These are phyloP conservation scores for Argyrosomus japonicus DNA, from an alignment of 2,113 vertebrate genomes.

Conservation along the genomic window DNA sequence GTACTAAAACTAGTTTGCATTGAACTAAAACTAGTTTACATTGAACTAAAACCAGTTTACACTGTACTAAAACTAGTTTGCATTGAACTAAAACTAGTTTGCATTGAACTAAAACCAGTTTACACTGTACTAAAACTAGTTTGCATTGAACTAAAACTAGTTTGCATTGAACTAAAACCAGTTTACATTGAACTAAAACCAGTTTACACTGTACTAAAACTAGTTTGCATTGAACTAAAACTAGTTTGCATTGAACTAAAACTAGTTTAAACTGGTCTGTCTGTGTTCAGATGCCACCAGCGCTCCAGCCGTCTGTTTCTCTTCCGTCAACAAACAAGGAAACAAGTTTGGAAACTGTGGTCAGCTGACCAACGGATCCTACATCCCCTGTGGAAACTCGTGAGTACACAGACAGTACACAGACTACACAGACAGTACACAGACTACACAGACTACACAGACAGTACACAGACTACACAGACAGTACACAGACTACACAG, in stretches of 20 bases:
- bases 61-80: too few relatives aligned
- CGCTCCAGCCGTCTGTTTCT: slow-evolving; percentile 85
- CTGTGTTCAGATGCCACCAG: slow-evolving; percentile 79
- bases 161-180: background rate
- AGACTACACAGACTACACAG: background rate
- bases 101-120: too few relatives aligned
- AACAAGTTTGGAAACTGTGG: slow-evolving; percentile 91
- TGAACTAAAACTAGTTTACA: too few relatives aligned
- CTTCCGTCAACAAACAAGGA: slow-evolving; percentile 86
- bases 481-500: background rate
- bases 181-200: background rate
- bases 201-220: too few relatives aligned
- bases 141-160: background rate
- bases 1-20: too few relatives aligned
- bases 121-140: too few relatives aligned
- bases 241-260: too few relatives aligned
- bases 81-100: too few relatives aligned
- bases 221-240: background rate
- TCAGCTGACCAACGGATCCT: slow-evolving; percentile 83
- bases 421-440: background rate
- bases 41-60: too few relatives aligned
- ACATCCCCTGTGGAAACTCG: slow-evolving; percentile 79
- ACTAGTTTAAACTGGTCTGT: background rate
- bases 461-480: background rate
- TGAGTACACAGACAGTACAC: slow-evolving; percentile 62